A percentile compares a stretch with the other conserved stretches of the same genome.
Evolutionary conservation across 2,113 vertebrate genomes (phyloP).

Genomic region (Bos taurus): ARS-UCD2.0 NC_037334.1:33806001-33806500

Average conservation of each 20-base stretch:
- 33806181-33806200: slow-evolving; percentile 9
- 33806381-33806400: neutral
- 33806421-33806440: neutral
- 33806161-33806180: neutral
- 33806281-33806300: neutral
- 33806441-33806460: neutral
- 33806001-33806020: neutral
- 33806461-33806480: neutral
- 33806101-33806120: neutral
- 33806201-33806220: neutral
- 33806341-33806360: neutral
- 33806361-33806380: neutral
- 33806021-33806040: neutral
- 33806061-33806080: neutral
- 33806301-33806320: neutral
- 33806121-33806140: slow-evolving; percentile 32
- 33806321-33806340: neutral
- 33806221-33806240: neutral
- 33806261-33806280: slow-evolving; percentile 4
- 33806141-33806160: neutral
- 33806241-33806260: slow-evolving; percentile 21
- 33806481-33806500: neutral
- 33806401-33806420: neutral
- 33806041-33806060: neutral
- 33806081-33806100: neutral